Evolutionary conservation across 2,113 vertebrate species (phyloP), one percentile per base, ranked within the genome.

Genomic region (Callionymus lyra): DNA sequence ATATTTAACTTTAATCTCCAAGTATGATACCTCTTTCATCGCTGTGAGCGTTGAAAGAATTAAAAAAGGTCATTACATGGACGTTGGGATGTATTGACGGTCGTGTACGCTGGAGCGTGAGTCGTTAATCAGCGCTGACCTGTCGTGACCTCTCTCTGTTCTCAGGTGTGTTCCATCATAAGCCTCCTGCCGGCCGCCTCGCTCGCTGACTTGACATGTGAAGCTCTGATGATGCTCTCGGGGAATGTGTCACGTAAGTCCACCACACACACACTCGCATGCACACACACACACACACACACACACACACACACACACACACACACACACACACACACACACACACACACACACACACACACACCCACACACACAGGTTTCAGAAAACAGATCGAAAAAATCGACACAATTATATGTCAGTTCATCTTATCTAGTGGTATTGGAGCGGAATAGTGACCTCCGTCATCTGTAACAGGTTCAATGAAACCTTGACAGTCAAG

Each of bases 181-280:
- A 71, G 65, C 60, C 54, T 77, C 6, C 51, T 77, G 54, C 52
- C 77, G 5, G n/a, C 54, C 0, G 67, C 59, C 55, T 60, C 59
- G 0, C 34, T 44, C 0, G 68, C 67, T 2, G 74, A 86, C 3
- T 12, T 78, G 56, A 78, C 81, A 27, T 86, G 84, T 56, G 81
- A 85, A 38, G 60, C 27, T 16, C 21, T 33, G 31, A 10, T 33
- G 15, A 18, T 1, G 42, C 15, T 16, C 12, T 6, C 15, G 3
- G 16, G 27, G 31, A 27, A 31, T 5, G 11, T 11, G 31, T 27
- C 15, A 34, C 13, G 9, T 10, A 31, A 33, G 42, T 32, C 41
- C 31, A 11, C 6, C 1, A 14, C 17, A 31, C 56, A 39, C 37
- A 38, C 34, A 3, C 21, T 34, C 11, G 8, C 21, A 37, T 53